Base-by-base conservation (phyloP, 2,113 vertebrate species). In the Epinephelus lanceolatus region DNA sequence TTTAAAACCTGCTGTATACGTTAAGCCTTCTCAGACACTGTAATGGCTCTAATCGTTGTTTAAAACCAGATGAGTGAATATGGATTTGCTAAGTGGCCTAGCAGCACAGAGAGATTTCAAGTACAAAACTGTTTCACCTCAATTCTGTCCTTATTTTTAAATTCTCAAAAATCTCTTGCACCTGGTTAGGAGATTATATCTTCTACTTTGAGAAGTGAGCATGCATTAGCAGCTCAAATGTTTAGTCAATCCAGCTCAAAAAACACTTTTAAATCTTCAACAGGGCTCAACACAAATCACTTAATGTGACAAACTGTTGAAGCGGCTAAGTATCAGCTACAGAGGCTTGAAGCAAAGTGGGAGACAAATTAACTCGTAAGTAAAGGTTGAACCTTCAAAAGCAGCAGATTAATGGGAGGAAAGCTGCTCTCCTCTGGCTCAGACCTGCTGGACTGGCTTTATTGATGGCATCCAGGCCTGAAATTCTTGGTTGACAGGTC, bases 1-100 rank as follows among this genome's bases (percentile, higher is more conserved):
- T 47, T 67, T 42, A 66, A 69, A 76, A 60, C 57, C 83, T 84
- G 85, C n/a, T 88, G 79, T 52, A 51, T 56, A 78, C 86, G 71
- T 88, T 71, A 69, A 14, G 60, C 49, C 57, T 23, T 5, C 68
- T 25, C n/a, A 65, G 45, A 66, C 27, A 14, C 10, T 60, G 52
- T 61, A 56, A 40, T 51, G 53, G 45, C 27, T 71, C 52, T 42
- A 45, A 57, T 74, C 2, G 3, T 51, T 55, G 56, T 83, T 59
- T 74, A 69, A 85, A 81, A 55, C 14, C n/a, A 45, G 74, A 56
- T 14, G 25, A 83, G 74, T 63, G 56, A 81, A 55, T 51, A 66
- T 3, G 55, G 45, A 45, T 27, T 33, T 12, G 2, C 37, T 21
- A 71, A 82, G 14, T 33, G 53, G 33, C 62, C n/a, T 47, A 15